Evolutionary conservation across 1,140 invertebrate species (phyloP), one percentile per base, ranked within the genome.

Genomic region (Drosophila tristis): DNA sequence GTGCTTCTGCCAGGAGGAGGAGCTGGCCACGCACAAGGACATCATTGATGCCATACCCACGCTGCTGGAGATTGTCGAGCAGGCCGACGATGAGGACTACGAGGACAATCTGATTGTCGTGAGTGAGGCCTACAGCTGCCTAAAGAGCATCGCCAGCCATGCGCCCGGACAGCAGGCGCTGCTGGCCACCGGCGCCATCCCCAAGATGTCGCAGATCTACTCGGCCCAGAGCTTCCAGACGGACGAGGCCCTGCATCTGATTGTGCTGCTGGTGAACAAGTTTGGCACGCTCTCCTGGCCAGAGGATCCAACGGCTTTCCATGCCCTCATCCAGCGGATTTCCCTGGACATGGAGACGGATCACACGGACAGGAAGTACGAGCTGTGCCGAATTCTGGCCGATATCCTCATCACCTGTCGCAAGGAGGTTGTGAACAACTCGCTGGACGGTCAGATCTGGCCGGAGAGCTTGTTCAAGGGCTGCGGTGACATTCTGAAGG

Each of bases 91-190:
- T 81, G 95, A 95, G 78, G 96, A 96, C 68, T 95, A 96, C 74
- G 96, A 97, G 92, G 96, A 97, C 79, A 96, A 96, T 85, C 93
- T 98, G 5, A 97, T 97, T 62, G 95, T 97, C n/a, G 95, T 98
- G 4, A 97, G 96, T 86, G 97, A 98, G 92, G 95, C 97, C 2
- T 98, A 97, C 85, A 95, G 95, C 58, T 98, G 97, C 78, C 92
- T 98, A 8, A 95, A 96, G 89, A 94, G 94, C 70, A 96, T 97
- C 55, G 96, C 96, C 9, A 93, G 94, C 62, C 94, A 95, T 90
- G 93, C 95, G 63, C 94, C 95, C 0, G 96, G 97, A 0, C 95
- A 96, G 84, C 95, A 96, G 80, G 95, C 95, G 8, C 92, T 98
- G 1, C 93, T 97, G 45, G 94, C 96, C 63, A 94, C 95, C 15